Evolutionary conservation across 2,113 vertebrate species (phyloP).

Genomic region (Zapus hudsonius): DNA sequence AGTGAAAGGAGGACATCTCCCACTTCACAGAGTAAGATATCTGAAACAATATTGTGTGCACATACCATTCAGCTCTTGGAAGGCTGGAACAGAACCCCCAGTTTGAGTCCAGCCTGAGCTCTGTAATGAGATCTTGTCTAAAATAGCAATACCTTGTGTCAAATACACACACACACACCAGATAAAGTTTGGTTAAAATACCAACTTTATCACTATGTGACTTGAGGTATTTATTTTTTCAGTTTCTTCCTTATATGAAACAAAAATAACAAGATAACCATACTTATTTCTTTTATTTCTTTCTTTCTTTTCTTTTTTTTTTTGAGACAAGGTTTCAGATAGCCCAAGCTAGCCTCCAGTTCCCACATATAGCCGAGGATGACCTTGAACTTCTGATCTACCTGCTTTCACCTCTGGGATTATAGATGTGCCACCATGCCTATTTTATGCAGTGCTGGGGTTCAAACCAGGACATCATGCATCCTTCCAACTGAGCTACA

Average conservation of each 20-base stretch:
- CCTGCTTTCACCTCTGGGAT: no score
- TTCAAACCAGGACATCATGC: no score
- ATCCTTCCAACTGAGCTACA: no score
- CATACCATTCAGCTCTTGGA: neutral
- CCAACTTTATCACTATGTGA: neutral
- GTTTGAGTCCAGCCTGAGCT: neutral
- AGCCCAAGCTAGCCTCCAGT: no score
- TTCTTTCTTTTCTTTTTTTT: no score
- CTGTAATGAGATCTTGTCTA: neutral
- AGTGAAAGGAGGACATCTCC: neutral
- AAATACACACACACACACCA: neutral
- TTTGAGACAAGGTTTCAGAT: no score
- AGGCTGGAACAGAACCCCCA: neutral
- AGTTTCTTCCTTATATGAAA: conserved; percentile 20
- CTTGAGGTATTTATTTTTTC: neutral
- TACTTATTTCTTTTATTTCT: neutral
- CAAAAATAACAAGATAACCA: neutral
- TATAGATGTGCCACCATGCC: no score
- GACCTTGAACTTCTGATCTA: no score
- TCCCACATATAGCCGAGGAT: no score
- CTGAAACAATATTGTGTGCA: neutral
- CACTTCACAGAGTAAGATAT: neutral
- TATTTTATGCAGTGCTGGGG: no score
- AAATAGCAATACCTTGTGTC: neutral
- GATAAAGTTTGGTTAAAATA: neutral